phyloP scores from a whole-genome alignment of 2,797 vertebrate genomes.

The Eidolon dupreanum region DNA sequence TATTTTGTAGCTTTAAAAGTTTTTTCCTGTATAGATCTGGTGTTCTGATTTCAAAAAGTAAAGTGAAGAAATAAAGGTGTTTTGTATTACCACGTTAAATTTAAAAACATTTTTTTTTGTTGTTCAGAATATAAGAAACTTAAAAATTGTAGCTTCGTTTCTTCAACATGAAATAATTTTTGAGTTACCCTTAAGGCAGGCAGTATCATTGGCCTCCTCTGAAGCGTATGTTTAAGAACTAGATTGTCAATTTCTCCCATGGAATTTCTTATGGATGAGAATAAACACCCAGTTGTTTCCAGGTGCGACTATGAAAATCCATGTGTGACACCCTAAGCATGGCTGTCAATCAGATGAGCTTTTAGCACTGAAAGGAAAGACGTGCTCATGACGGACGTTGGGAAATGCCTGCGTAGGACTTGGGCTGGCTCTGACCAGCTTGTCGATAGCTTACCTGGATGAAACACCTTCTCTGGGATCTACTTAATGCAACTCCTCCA shows the following conservation, averaged over 20 bases:
- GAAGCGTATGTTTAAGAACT: background rate
- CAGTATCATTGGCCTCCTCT: background rate
- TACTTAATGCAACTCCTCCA: background rate
- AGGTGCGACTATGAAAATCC: background rate
- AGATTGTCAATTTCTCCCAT: background rate
- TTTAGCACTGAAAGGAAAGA: background rate
- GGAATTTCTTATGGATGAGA: background rate
- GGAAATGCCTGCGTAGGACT: background rate
- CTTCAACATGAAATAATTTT: conserved; percentile 39
- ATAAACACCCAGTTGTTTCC: background rate
- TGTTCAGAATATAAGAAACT: conserved; percentile 44
- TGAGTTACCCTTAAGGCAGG: background rate
- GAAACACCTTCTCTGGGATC: background rate
- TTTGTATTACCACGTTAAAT: conserved; percentile 47
- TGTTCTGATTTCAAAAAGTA: conserved; percentile 32
- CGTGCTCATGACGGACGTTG: background rate
- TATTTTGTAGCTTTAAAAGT: conserved; percentile 37
- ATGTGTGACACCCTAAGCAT: background rate
- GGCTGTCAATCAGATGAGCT: background rate
- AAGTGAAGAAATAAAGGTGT: background rate
- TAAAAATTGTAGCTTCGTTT: background rate
- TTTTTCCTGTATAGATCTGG: background rate
- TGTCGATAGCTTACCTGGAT: background rate
- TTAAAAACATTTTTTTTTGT: conserved; percentile 52
- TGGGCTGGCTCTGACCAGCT: background rate